Conservation (phyloP, 2,113 vertebrate species). For the Rattus rattus region DNA sequence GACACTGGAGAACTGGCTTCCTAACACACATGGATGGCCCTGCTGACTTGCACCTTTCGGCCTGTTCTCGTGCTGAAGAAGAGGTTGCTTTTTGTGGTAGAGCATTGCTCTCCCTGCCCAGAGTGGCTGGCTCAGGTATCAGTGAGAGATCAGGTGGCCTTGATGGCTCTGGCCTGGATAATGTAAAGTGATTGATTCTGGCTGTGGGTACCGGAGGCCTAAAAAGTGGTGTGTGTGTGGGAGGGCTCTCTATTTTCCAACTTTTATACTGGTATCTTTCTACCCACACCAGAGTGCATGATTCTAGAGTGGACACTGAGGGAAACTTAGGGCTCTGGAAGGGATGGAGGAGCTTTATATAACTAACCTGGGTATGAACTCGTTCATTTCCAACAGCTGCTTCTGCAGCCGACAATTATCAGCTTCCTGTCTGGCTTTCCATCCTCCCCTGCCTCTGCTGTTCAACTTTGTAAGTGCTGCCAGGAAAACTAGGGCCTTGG, state of each 20-base stretch:
- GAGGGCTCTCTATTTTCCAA: neutral
- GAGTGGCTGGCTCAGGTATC: neutral
- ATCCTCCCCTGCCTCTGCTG: neutral
- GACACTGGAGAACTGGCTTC: neutral
- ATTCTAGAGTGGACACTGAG: neutral
- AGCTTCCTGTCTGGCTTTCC: neutral
- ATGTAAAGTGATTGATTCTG: too few relatives aligned
- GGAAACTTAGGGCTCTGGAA: too few relatives aligned
- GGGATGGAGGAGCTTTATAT: neutral
- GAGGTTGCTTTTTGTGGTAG: neutral
- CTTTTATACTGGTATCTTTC: neutral
- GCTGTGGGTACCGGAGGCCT: neutral
- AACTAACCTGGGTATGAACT: neutral
- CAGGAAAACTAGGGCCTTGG: neutral
- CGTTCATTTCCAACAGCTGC: constrained; percentile 24
- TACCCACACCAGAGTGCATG: neutral
- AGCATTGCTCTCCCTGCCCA: neutral
- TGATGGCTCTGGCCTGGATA: neutral
- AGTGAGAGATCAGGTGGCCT: neutral
- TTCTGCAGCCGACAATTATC: neutral
- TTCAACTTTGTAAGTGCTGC: neutral
- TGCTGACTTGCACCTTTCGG: neutral
- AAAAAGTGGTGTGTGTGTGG: fast-evolving
- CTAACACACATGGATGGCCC: fast-evolving
- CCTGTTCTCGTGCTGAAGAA: neutral